Conservation (phyloP, 2,113 vertebrate genomes). For the Micromys minutus region DNA sequence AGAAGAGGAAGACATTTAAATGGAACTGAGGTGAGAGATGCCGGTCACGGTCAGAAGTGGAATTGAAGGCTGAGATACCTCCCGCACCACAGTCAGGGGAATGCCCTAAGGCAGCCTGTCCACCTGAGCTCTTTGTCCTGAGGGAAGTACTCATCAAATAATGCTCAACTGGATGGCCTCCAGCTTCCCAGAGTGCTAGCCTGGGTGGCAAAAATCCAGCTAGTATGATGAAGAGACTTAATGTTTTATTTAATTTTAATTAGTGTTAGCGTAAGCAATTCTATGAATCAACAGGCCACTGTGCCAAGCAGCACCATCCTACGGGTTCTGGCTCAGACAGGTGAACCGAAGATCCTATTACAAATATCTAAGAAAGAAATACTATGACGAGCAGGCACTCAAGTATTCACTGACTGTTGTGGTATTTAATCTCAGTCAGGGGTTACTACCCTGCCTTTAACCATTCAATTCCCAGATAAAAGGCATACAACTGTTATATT, state of each 20-base stretch:
- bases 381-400: neutral
- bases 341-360: neutral
- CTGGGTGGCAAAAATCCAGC: neutral
- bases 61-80: neutral
- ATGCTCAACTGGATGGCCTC: neutral
- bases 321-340: neutral
- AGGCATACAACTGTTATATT: no score
- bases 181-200: neutral
- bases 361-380: neutral
- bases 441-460: no score
- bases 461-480: no score
- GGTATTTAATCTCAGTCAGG: no score
- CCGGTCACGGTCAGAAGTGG: fast-evolving
- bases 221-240: neutral
- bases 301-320: neutral
- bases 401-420: neutral
- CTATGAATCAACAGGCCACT: neutral
- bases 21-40: neutral
- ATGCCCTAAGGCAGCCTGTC: neutral
- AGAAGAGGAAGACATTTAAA: neutral
- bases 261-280: neutral
- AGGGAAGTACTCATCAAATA: neutral
- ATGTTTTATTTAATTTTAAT: neutral
- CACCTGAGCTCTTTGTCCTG: no score
- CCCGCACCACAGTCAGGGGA: neutral